phyloP scores from a whole-genome alignment of 2,888 invertebrate species.

The Cristatella mucedo region DNA sequence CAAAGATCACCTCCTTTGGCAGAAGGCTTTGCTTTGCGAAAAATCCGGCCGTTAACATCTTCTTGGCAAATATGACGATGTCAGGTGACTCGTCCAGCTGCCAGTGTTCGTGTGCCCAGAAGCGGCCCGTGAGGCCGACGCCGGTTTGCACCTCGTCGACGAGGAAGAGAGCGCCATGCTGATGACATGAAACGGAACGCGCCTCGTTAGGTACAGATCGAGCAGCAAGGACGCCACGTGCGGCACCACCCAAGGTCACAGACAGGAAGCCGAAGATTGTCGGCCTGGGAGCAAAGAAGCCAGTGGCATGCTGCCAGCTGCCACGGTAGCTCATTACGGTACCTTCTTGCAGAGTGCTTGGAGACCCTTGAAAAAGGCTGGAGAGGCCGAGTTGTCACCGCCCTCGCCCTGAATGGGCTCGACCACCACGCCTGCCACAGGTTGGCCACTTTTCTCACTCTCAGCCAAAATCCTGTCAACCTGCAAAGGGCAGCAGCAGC shows the following conservation, averaged over 20 bases:
- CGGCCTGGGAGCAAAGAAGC: no score
- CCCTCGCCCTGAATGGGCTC: constrained; percentile 97
- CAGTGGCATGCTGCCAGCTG: no score
- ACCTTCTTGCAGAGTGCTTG: constrained; percentile 63
- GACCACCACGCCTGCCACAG: constrained; percentile 75
- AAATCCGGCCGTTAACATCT: constrained; percentile 88
- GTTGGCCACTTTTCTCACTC: constrained; percentile 48
- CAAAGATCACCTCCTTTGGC: constrained; percentile 40
- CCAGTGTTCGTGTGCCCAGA: constrained; percentile 94
- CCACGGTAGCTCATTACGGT: no score
- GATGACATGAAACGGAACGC: no score
- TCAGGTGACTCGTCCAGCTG: constrained; percentile 69
- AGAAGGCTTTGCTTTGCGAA: constrained; percentile 60
- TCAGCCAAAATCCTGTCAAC: constrained; percentile 57
- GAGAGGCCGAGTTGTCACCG: constrained; percentile 81
- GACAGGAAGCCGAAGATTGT: no score
- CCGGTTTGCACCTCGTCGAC: constrained; percentile 98
- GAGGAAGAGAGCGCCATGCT: constrained; percentile 60
- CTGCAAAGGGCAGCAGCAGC: no score
- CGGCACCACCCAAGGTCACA: no score
- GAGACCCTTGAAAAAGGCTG: constrained; percentile 68
- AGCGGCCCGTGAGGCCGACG: constrained; percentile 83
- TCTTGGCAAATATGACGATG: constrained; percentile 90
- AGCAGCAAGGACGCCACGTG: no score
- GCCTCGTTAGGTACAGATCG: no score